Base-by-base conservation (phyloP, 2,888 invertebrate genomes). In the Erebia aethiops region DNA sequence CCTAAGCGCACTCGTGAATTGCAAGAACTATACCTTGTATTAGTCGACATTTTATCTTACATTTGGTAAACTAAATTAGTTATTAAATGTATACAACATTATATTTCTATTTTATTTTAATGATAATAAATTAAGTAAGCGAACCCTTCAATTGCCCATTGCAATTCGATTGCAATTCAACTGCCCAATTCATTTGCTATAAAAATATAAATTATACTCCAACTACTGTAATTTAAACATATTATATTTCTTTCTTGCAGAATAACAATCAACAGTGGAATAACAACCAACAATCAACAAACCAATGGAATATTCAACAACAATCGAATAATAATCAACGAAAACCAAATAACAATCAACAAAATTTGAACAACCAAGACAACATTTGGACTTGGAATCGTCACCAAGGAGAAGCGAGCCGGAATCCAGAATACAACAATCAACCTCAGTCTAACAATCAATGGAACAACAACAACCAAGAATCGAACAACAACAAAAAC, bases 271-370 rank as follows among this genome's bases (percentile, higher is more conserved):
- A 70, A 57, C 51, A 58, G 11, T 43, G 64, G 43, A 69, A 65
- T 41, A 61, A 54, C 4, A 54, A 71, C 35, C 71, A 65, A 49
- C 64, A 60, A 60, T n/a, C 60, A 41, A 60, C 41, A 13, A 60
- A 60, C 35, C 35, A 52, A 35, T 62, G 49, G 49, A 62, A 62
- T 16, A 62, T 41, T 41, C 64, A 63, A 63, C 63, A 49, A 26
- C 65, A 21, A 52, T 61, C 46, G 13, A 62, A 26, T 9, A 46
- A n/a, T 5, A 16, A 61, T 13, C 56, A 35, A 35, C 57, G n/a
- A 41, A 41, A 60, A 60, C n/a, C 60, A n/a, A 66, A 11, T 11
- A 70, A 69, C n/a, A 70, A 73, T 58, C 70, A 67, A 49, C 35
- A 54, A 64, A 49, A 9, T 41, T 41, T 41, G 54, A 65, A 57